phyloP scores from a whole-genome alignment of 2,888 invertebrate species.

The Trichogramma evanescens region DNA sequence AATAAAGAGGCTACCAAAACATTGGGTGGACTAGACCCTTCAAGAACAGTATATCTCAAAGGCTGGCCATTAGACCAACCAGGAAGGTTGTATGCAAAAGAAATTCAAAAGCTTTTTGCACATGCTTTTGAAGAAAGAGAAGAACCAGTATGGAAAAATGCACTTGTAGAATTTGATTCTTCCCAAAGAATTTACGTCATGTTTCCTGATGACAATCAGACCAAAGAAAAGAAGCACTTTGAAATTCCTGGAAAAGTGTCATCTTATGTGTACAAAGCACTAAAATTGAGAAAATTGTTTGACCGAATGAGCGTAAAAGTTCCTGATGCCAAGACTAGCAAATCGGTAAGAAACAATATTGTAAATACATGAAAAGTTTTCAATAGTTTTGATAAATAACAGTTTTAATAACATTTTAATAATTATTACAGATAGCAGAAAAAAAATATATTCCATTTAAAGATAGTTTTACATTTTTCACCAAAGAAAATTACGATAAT shows the following conservation, averaged over 20 bases:
- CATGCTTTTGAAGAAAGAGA: conserved; percentile 36
- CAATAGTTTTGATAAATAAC: not conserved
- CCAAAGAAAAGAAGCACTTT: not conserved
- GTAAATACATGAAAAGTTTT: not conserved
- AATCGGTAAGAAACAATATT: conserved; percentile 6
- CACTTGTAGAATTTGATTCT: conserved; percentile 44
- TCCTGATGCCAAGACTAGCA: conserved; percentile 34
- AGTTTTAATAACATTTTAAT: not conserved
- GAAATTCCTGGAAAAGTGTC: conserved; percentile 37
- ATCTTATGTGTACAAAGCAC: conserved; percentile 43
- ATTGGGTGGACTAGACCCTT: conserved; percentile 69
- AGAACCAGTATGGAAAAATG: conserved; percentile 29
- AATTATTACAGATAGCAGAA: conserved; percentile 5
- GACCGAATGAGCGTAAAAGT: conserved; percentile 50
- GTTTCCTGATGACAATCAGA: conserved; percentile 50
- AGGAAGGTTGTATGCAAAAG: conserved; percentile 60
- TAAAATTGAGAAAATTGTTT: conserved; percentile 16
- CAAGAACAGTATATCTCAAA: conserved; percentile 62
- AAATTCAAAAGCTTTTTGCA: conserved; percentile 56
- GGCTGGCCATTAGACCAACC: conserved; percentile 57
- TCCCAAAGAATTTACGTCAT: conserved; percentile 63
- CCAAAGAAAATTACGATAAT: conserved; percentile 3
- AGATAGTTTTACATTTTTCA: conserved; percentile 11
- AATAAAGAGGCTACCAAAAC: conserved; percentile 51
- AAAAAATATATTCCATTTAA: conserved; percentile 1